Conservation (phyloP, 2,113 vertebrate species). For the Stictonetta naevosa region DNA sequence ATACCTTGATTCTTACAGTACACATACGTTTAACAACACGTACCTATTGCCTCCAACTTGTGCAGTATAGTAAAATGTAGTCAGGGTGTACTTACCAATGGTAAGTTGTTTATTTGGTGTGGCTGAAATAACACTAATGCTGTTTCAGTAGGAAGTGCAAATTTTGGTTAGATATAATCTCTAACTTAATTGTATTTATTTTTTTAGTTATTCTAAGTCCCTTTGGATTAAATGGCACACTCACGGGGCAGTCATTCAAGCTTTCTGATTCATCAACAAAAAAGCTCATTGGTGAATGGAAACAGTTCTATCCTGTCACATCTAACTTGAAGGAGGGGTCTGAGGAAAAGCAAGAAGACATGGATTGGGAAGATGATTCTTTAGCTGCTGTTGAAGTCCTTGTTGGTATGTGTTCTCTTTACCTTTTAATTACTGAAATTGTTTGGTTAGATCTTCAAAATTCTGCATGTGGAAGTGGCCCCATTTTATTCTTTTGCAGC, state of each 20-base stretch:
- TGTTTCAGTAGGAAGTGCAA: background rate
- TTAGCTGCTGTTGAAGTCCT: constrained; percentile 98
- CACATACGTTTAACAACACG: background rate
- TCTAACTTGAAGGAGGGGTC: constrained; percentile 87
- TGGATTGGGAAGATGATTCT: constrained; percentile 98
- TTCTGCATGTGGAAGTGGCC: background rate
- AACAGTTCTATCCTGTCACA: constrained; percentile 97
- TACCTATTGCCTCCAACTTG: background rate
- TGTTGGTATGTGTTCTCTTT: constrained; percentile 85
- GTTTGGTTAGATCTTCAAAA: background rate
- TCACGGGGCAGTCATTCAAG: constrained; percentile 98
- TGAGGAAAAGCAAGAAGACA: constrained; percentile 92
- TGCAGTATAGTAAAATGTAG: background rate
- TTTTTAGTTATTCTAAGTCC: constrained; percentile 95
- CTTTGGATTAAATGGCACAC: constrained; percentile 94
- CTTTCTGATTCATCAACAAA: constrained; percentile 95
- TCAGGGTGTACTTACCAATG: background rate
- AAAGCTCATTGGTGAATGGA: constrained; percentile 98
- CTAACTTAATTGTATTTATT: constrained; percentile 25
- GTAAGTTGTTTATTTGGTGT: background rate
- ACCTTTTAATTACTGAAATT: background rate
- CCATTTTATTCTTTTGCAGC: background rate
- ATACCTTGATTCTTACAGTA: background rate
- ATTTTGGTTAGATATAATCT: background rate
- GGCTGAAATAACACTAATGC: background rate